Evolutionary conservation across 2,113 vertebrate genomes (phyloP).

Genomic region (Campylomormyrus tamandua): DNA sequence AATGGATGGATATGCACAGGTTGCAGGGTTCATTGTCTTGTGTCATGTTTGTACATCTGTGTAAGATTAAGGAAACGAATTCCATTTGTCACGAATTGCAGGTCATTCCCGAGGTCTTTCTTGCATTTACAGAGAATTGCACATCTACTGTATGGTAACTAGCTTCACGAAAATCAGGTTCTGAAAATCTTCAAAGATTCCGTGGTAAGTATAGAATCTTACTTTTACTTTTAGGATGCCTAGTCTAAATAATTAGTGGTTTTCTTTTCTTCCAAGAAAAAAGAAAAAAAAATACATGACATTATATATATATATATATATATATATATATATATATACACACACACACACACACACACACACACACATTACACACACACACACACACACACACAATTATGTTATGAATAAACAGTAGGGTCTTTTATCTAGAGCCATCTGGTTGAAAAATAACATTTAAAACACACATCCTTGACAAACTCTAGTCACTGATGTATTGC

Average conservation of each 20-base stretch:
- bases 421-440: neutral
- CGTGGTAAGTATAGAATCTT: neutral
- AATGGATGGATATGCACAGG: neutral
- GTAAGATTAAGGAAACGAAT: neutral
- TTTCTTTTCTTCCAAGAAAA: neutral
- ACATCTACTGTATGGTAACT: neutral
- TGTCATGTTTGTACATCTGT: neutral
- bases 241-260: neutral
- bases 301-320: neutral
- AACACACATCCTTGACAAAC: neutral
- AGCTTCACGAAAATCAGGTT: neutral
- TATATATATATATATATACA: too few species aligned
- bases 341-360: too few species aligned
- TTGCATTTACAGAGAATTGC: neutral
- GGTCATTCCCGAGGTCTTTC: neutral
- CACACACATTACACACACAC: too few species aligned
- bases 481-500: neutral
- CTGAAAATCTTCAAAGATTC: neutral
- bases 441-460: neutral
- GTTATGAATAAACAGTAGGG: constrained; percentile 1
- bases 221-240: neutral
- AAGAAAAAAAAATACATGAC: neutral
- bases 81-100: neutral
- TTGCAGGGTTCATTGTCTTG: neutral
- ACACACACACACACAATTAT: neutral